phyloP scores from a whole-genome alignment of 2,888 invertebrate species.

The Brachyptera putata region DNA sequence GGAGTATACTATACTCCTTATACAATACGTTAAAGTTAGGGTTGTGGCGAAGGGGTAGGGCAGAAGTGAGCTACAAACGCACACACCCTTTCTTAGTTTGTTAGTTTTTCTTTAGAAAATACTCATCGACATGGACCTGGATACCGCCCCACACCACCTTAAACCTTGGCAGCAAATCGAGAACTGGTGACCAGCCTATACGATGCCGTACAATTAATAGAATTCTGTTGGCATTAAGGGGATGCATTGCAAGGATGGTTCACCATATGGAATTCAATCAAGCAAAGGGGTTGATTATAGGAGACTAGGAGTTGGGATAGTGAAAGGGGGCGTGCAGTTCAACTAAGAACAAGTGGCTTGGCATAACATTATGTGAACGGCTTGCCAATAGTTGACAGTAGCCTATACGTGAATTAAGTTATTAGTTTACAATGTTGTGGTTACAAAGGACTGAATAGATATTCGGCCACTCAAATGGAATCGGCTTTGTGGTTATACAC shows the following conservation, averaged over 20 bases:
- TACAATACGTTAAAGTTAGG: no score
- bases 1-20: no score
- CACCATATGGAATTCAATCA: constrained; percentile 12
- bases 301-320: constrained; percentile 7
- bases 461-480: neutral
- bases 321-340: constrained; percentile 23
- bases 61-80: no score
- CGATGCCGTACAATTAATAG: neutral
- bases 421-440: constrained; percentile 1
- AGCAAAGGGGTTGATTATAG: neutral
- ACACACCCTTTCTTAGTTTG: constrained; percentile 18
- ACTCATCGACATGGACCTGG: constrained; percentile 7
- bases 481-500: neutral
- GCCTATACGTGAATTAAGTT: constrained; percentile 1
- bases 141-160: constrained; percentile 15
- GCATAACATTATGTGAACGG: neutral
- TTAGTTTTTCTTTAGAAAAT: constrained; percentile 1
- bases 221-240: neutral
- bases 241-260: neutral
- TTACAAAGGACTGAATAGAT: neutral
- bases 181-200: neutral
- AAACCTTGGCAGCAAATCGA: neutral
- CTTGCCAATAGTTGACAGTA: constrained; percentile 17
- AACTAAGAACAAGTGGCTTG: constrained; percentile 21
- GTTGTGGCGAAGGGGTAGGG: no score